Evolutionary conservation across 2,113 vertebrate genomes (phyloP).

Genomic region (Accipiter virgatus): DNA sequence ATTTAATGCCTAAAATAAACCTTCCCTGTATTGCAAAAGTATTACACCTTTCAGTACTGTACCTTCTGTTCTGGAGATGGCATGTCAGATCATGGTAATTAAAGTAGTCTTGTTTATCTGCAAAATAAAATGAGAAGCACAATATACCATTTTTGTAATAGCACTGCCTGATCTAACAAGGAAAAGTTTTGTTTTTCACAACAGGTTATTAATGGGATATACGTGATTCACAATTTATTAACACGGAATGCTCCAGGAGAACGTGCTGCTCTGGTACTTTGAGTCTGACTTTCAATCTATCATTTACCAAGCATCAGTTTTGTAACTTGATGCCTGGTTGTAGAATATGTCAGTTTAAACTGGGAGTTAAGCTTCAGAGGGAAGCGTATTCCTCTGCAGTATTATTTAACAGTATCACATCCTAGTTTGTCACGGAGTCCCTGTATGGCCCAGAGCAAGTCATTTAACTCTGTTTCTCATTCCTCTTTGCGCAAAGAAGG

Average conservation of each 20-base stretch:
- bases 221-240: background rate
- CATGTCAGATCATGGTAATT: background rate
- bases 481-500: background rate
- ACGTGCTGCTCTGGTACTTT: background rate
- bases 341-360: background rate
- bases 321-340: background rate
- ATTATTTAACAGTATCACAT: background rate
- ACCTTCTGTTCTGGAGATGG: background rate
- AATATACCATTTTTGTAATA: background rate
- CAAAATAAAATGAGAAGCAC: conserved; percentile 25
- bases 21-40: background rate
- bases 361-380: background rate
- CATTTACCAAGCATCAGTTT: background rate
- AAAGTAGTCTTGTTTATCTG: conserved; percentile 5
- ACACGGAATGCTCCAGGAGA: background rate
- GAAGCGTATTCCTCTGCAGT: background rate
- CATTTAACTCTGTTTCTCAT: background rate
- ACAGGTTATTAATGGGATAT: background rate
- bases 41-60: background rate
- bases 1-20: conserved; percentile 7
- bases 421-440: background rate
- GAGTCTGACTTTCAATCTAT: background rate
- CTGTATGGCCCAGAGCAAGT: background rate
- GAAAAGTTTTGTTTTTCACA: background rate
- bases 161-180: background rate